Evolutionary conservation across 2,113 vertebrate genomes (phyloP).

Genomic region (Chamaea fasciata): DNA sequence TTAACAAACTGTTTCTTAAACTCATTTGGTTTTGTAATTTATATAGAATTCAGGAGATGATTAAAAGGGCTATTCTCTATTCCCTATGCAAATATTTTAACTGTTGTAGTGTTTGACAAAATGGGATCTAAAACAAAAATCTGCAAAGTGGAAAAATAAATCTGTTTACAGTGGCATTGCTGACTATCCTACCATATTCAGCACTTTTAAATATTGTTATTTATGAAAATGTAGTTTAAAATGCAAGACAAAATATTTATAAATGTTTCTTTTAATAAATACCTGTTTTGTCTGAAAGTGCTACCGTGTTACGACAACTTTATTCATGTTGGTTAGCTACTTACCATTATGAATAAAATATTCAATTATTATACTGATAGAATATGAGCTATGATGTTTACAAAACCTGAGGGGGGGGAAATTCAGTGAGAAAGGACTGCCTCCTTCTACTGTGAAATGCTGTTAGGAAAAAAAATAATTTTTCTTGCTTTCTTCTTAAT

Average conservation of each 20-base stretch:
- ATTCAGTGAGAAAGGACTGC: constrained; percentile 57
- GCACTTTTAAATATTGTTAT: constrained; percentile 84
- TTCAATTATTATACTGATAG: constrained; percentile 62
- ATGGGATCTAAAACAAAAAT: constrained; percentile 71
- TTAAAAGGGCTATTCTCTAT: constrained; percentile 84
- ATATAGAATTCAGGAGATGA: constrained; percentile 82
- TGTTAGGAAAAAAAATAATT: constrained; percentile 34
- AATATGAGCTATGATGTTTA: constrained; percentile 74
- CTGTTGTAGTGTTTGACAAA: constrained; percentile 79
- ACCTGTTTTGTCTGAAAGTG: constrained; percentile 77
- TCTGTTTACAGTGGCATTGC: constrained; percentile 82
- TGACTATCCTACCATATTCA: constrained; percentile 81
- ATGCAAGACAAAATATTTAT: constrained; percentile 80
- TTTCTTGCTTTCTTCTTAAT: constrained; percentile 51
- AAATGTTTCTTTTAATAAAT: constrained; percentile 80
- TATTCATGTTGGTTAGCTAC: constrained; percentile 73
- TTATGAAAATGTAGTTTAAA: constrained; percentile 81
- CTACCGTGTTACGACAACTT: constrained; percentile 74
- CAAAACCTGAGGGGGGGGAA: constrained; percentile 65
- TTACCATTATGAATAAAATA: constrained; percentile 73
- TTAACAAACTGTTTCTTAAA: constrained; percentile 73
- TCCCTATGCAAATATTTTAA: constrained; percentile 88
- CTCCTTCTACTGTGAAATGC: constrained; percentile 69
- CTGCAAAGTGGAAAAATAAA: constrained; percentile 72
- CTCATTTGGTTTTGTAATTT: constrained; percentile 80